phyloP scores from a whole-genome alignment of 92 coral and sea anemone genomes.

The Heteractis magnifica region DNA sequence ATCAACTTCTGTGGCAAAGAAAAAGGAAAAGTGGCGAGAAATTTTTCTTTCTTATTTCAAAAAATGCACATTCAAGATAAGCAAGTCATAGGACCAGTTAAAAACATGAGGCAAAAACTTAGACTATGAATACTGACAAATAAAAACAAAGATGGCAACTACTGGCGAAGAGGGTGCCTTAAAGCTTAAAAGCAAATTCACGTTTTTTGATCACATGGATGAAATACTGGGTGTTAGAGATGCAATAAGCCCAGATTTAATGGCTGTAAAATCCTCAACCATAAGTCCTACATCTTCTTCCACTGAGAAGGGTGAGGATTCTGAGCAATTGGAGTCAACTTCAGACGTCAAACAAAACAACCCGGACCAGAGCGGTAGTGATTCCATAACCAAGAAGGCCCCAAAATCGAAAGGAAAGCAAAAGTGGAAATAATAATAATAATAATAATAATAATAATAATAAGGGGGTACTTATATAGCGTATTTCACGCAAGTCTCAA shows the following conservation, averaged over 20 bases:
- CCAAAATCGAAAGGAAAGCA: conserved; percentile 1
- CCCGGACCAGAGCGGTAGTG: neutral
- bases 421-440: neutral
- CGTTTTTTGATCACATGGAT: conserved; percentile 40
- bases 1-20: neutral
- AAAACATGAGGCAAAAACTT: conserved; percentile 31
- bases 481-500: too few relatives aligned
- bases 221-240: conserved; percentile 44
- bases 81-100: conserved; percentile 31
- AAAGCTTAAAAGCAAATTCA: conserved; percentile 41
- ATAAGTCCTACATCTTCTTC: conserved; percentile 29
- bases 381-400: neutral
- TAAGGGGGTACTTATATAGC: too few relatives aligned
- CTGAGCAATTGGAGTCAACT: conserved; percentile 9
- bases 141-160: conserved; percentile 41
- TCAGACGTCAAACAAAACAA: neutral
- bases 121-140: conserved; percentile 41
- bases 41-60: neutral
- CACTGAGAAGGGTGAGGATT: neutral
- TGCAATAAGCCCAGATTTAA: conserved; percentile 48
- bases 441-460: too few relatives aligned
- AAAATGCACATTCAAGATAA: neutral
- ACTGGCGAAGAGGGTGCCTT: conserved; percentile 51
- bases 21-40: neutral
- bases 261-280: conserved; percentile 50